Evolutionary conservation across 1,140 invertebrate species (phyloP).

Genomic region (Hylaeus volcanicus): DNA sequence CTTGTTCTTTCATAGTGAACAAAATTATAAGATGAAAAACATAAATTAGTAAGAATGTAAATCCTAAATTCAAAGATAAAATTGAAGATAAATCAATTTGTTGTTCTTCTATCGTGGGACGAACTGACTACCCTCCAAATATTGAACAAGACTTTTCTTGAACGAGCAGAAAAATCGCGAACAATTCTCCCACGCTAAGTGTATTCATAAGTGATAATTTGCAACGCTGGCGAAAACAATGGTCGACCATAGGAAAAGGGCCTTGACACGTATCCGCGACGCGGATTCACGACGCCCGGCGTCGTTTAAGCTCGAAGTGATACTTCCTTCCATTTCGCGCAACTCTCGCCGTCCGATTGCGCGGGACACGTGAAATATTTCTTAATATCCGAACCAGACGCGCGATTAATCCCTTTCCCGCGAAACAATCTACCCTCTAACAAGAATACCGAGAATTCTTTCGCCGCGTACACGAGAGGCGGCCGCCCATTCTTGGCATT

Average conservation of each 20-base stretch:
- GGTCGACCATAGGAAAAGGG: constrained; percentile 21
- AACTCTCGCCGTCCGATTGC: neutral
- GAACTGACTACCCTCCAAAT: too few relatives aligned
- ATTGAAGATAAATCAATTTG: too few relatives aligned
- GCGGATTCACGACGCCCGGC: constrained; percentile 45
- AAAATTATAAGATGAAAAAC: too few relatives aligned
- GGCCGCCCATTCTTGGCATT: too few relatives aligned
- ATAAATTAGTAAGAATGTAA: too few relatives aligned
- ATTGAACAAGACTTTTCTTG: neutral
- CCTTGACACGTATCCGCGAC: constrained; percentile 56
- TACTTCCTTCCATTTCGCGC: constrained; percentile 39
- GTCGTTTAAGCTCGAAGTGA: constrained; percentile 43
- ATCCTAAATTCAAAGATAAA: too few relatives aligned
- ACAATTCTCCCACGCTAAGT: constrained; percentile 24
- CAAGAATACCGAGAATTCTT: constrained; percentile 1
- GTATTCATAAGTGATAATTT: constrained; percentile 54
- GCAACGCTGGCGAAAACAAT: constrained; percentile 35
- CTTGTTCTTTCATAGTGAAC: too few relatives aligned
- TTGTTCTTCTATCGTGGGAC: too few relatives aligned
- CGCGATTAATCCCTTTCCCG: constrained; percentile 7
- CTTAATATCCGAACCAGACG: constrained; percentile 19
- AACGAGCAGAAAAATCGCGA: neutral
- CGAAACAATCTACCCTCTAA: neutral
- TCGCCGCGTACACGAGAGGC: too few relatives aligned
- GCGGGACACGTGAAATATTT: constrained; percentile 12